These are phyloP conservation scores for Urocyon cinereoargenteus DNA, from an alignment of 2,797 vertebrate species.

Conservation along the genomic window DNA sequence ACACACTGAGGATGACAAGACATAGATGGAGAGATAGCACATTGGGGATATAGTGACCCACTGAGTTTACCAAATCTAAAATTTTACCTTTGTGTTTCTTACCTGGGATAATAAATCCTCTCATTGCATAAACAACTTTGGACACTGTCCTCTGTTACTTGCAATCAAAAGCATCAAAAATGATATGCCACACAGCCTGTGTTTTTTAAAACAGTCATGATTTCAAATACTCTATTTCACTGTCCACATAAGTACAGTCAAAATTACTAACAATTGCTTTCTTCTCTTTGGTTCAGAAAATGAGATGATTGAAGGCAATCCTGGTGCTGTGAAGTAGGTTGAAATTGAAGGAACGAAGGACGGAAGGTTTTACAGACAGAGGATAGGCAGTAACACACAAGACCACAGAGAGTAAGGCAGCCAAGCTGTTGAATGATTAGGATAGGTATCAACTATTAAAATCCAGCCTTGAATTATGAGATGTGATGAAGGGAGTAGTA, in stretches of 20 bases:
- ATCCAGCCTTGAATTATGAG: not conserved
- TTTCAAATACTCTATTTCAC: conserved; percentile 29
- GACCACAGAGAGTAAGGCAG: not conserved
- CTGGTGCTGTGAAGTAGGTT: not conserved
- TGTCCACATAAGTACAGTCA: not conserved
- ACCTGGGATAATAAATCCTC: not conserved
- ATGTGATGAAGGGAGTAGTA: not conserved
- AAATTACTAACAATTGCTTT: not conserved
- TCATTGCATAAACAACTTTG: not conserved
- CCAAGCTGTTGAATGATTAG: not conserved
- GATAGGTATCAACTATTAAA: not conserved
- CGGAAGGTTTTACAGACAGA: not conserved
- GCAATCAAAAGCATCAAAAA: not conserved
- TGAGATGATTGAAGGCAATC: not conserved
- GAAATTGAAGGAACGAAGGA: not conserved
- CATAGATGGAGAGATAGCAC: not conserved
- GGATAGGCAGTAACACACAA: not conserved
- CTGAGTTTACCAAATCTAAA: not conserved
- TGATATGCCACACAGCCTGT: not conserved
- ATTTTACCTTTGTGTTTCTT: not conserved
- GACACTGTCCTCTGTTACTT: not conserved
- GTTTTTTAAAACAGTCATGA: not conserved
- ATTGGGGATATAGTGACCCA: not conserved
- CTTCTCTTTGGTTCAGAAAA: not conserved
- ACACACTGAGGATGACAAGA: not conserved